phyloP scores from a whole-genome alignment of 2,888 invertebrate genomes.

The Drosophila robusta region DNA sequence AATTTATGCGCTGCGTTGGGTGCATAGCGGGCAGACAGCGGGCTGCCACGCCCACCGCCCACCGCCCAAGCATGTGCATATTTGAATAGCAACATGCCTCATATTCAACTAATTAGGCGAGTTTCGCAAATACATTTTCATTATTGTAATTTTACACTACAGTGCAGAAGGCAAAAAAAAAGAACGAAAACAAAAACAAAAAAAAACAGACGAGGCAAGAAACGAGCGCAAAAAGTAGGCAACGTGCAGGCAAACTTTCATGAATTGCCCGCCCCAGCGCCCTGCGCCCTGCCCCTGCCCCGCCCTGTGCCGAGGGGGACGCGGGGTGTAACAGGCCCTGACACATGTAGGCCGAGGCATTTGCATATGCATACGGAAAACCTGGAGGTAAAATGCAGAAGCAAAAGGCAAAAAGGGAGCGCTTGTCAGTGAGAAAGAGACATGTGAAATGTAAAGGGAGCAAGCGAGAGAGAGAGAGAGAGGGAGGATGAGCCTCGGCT shows the following conservation, averaged over 20 bases:
- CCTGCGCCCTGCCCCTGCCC: not conserved
- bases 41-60: conserved; percentile 36
- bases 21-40: not conserved
- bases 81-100: conserved; percentile 76
- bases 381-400: conserved; percentile 69
- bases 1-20: conserved; percentile 17
- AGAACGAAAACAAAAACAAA: conserved; percentile 1
- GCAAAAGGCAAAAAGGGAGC: conserved; percentile 22
- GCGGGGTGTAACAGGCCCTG: conserved; percentile 43
- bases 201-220: conserved; percentile 29
- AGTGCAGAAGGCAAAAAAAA: conserved; percentile 14
- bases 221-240: conserved; percentile 58
- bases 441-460: conserved; percentile 17
- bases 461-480: conserved; percentile 1
- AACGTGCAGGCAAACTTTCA: conserved; percentile 66
- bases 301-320: not conserved
- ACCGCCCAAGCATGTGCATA: conserved; percentile 62
- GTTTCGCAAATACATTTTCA: conserved; percentile 77
- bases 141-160: conserved; percentile 73
- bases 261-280: conserved; percentile 7
- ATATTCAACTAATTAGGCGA: conserved; percentile 79
- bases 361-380: conserved; percentile 71
- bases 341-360: conserved; percentile 75
- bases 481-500: conserved; percentile 3
- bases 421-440: conserved; percentile 1